Percentiles rank a stretch among this genome's conserved stretches.
Evolutionary conservation across 1,140 invertebrate genomes (phyloP).

Genomic region (Hydropsyche tenuis): DNA sequence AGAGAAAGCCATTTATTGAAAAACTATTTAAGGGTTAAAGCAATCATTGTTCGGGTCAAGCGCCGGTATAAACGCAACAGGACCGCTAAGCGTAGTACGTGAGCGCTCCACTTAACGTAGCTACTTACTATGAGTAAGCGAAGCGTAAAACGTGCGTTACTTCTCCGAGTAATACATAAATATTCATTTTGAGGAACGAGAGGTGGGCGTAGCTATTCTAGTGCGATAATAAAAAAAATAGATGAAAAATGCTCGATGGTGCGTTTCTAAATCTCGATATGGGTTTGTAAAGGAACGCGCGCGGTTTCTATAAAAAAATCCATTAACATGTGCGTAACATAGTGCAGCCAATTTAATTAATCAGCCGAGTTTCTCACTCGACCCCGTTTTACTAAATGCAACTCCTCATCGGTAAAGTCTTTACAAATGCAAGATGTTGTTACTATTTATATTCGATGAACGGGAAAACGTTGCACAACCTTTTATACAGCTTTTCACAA

Average conservation of each 20-base stretch:
- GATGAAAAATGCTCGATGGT: too few relatives aligned
- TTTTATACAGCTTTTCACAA: too few relatives aligned
- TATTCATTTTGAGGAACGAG: not conserved
- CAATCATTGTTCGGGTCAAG: not conserved
- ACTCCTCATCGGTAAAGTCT: not conserved
- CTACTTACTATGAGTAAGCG: too few relatives aligned
- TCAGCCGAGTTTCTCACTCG: slow-evolving; percentile 6
- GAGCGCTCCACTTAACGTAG: slow-evolving; percentile 9
- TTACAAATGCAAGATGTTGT: not conserved
- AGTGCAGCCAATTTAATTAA: slow-evolving; percentile 7
- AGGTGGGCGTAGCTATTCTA: too few relatives aligned
- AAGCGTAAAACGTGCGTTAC: not conserved
- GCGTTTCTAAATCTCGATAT: too few relatives aligned
- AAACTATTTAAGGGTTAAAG: not conserved
- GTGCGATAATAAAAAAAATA: too few relatives aligned
- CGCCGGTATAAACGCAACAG: not conserved
- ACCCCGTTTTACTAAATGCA: not conserved
- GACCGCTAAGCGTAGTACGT: slow-evolving; percentile 20
- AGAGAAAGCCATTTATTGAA: not conserved
- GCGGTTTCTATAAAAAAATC: not conserved
- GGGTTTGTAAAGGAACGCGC: not conserved
- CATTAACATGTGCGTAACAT: not conserved
- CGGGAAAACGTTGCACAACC: too few relatives aligned
- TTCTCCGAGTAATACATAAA: not conserved
- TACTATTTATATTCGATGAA: too few relatives aligned